Evolutionary conservation across 1,140 invertebrate species (phyloP), one percentile per base, ranked within the genome.

Genomic region (Scaptodrosophila lebanonensis): DNA sequence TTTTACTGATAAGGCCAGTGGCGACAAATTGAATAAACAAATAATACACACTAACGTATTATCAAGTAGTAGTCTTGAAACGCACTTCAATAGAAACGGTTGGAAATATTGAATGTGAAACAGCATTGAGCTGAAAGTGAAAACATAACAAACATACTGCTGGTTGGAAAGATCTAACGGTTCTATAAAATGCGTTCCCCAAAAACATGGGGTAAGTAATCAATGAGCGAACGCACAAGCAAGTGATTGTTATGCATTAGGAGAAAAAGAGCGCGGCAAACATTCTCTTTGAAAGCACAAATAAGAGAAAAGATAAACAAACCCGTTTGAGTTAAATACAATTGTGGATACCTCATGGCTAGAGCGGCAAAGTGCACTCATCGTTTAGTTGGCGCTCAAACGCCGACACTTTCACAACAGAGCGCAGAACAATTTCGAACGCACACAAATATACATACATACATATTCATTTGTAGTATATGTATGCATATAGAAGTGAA

Each of bases 361-460:
- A 9, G n/a, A 2, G 8, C 22, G 39, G 38, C 17, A 20, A 47
- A 30, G 57, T 43, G 16, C 15, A 20, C n/a, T 20, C 4, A 6
- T 25, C 25, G 47, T 51, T 77, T 30, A 77, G 73, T 77, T 47
- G 49, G 36, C 33, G 42, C 20, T 35, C 30, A 11, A 49, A 50
- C 36, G 32, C 54, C 35, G 36, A 36, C 7, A 22, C 27, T 58
- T 22, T 43, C 48, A 40, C 39, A 49, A 36, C 12, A 33, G 12
- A 18, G 13, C n/a, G 9, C 2, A 2, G 5, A 25, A 25, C 22
- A 25, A 25, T 4, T 25, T 20, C 2, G 33, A 17, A n/a, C n/a
- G 29, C 33, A 2, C n/a, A 18, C 2, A 25, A 15, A 0, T 12
- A 1, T 18, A 44, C 36, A 48, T 7, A 54, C 17, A 33, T 11